phyloP scores from a whole-genome alignment of 92 coral and sea anemone genomes.

The Palythoa grandiflora region DNA sequence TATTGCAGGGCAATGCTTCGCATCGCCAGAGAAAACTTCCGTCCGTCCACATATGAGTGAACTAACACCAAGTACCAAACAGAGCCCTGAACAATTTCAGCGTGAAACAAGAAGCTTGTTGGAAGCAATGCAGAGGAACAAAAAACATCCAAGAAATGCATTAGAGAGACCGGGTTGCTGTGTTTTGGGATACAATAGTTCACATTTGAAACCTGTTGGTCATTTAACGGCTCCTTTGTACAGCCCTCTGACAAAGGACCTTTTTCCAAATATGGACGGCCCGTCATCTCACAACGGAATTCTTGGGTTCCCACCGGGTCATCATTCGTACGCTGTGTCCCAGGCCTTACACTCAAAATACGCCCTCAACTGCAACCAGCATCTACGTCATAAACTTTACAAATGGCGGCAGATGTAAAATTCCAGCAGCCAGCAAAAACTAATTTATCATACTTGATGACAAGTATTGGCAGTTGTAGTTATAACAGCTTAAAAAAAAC shows the following conservation, averaged over 20 bases:
- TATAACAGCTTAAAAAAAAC: background rate
- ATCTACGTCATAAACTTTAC: background rate
- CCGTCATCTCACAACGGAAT: background rate
- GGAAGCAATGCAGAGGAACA: conserved; percentile 36
- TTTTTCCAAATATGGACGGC: conserved; percentile 27
- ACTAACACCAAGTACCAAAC: conserved; percentile 16
- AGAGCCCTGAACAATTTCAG: conserved; percentile 27
- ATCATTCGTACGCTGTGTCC: background rate
- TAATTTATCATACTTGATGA: background rate
- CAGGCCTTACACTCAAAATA: background rate
- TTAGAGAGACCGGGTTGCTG: background rate
- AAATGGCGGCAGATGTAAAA: conserved; percentile 1
- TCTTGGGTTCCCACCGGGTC: background rate
- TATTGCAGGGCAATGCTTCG: background rate
- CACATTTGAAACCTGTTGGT: background rate
- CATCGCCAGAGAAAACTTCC: background rate
- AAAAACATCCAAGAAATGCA: background rate
- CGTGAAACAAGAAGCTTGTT: conserved; percentile 40
- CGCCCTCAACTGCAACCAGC: conserved; percentile 4
- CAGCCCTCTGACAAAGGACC: background rate
- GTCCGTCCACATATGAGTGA: background rate
- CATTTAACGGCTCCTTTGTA: background rate
- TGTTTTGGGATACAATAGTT: background rate
- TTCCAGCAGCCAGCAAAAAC: background rate
- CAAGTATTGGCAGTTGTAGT: background rate